Evolutionary conservation across 2,113 vertebrate genomes (phyloP), one percentile per base, ranked within the genome.

Genomic region (Nycticorax nycticorax): DNA sequence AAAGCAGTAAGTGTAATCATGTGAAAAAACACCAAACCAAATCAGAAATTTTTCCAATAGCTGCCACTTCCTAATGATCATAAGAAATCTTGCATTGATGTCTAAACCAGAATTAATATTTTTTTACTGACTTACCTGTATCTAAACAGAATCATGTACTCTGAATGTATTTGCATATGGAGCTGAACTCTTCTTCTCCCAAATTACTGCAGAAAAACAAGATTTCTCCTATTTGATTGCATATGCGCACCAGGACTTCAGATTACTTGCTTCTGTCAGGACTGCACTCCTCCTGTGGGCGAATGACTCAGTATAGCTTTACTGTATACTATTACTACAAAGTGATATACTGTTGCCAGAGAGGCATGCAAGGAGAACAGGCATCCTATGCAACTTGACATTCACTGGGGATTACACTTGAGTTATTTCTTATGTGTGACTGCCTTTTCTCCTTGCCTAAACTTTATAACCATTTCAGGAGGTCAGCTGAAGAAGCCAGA

Each of bases 101-200:
- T 94, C 89, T 83, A 96, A 96, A 97, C 30, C 53, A 96, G 92
- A 97, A 97, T 95, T 94, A 93, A 86, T 85, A 96, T 66, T 19
- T 14, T 87, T 92, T 91, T 78, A 91, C 52, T 91, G 47, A 73
- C 67, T 77, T 71, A 43, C 6, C 8, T 71, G 8, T 77, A 37
- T 59, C 48, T 95, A 47, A 95, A 72, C 37, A 85, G 28, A 74
- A 72, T 57, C 19, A 8, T 57, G 45, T 33, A 62, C 16, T 78
- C 15, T 26, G 21, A 86, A 88, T 56, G 14, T 32, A 75, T 77
- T 86, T 83, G 48, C 15, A 60, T 63, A 55, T 14, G 67, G 27
- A 71, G 15, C 12, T 90, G 56, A 94, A 88, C 14, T 1, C 26
- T 77, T 66, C 52, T 77, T 73, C 60, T 84, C 27, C 59, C 27